A percentile compares a stretch with the other conserved stretches of the same genome.
Conservation (phyloP, 2,797 vertebrate genomes). For the Petrocephalus schoutedeni region DNA sequence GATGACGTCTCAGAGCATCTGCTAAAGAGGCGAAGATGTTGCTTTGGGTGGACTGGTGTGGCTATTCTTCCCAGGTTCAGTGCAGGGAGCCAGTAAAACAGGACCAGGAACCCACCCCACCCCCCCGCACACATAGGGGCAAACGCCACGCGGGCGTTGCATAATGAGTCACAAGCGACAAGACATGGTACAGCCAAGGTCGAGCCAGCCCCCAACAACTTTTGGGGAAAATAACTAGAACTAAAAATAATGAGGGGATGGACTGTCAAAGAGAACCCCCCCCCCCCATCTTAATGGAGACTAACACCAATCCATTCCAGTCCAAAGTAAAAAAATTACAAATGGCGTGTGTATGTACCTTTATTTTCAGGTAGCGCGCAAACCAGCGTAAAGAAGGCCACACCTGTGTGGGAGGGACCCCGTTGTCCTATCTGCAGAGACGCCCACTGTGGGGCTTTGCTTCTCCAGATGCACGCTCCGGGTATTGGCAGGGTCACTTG, state of each 20-base stretch:
- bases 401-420: background rate
- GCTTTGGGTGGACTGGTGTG: slow-evolving; percentile 3
- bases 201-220: slow-evolving; percentile 49
- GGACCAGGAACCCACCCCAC: slow-evolving; percentile 40
- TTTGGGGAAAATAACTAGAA: slow-evolving; percentile 23
- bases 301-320: background rate
- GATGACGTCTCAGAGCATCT: background rate
- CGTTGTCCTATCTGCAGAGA: background rate
- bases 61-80: background rate
- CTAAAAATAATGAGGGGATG: background rate
- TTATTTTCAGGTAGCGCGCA: background rate
- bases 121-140: slow-evolving; percentile 8
- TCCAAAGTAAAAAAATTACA: slow-evolving; percentile 34
- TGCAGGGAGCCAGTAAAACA: slow-evolving; percentile 42
- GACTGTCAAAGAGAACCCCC: slow-evolving; percentile 42
- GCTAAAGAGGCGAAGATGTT: background rate
- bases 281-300: background rate
- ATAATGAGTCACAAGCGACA: slow-evolving; percentile 33
- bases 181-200: slow-evolving; percentile 45
- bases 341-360: background rate
- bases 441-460: slow-evolving; percentile 3
- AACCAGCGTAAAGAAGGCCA: background rate
- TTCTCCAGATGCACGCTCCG: background rate
- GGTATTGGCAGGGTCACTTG: background rate
- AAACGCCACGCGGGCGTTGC: slow-evolving; percentile 25